A percentile compares a stretch with the other conserved stretches of the same genome.
These are phyloP conservation scores for Galerucella pusilla DNA, from an alignment of 2,888 invertebrate species.

Conservation along the genomic window DNA sequence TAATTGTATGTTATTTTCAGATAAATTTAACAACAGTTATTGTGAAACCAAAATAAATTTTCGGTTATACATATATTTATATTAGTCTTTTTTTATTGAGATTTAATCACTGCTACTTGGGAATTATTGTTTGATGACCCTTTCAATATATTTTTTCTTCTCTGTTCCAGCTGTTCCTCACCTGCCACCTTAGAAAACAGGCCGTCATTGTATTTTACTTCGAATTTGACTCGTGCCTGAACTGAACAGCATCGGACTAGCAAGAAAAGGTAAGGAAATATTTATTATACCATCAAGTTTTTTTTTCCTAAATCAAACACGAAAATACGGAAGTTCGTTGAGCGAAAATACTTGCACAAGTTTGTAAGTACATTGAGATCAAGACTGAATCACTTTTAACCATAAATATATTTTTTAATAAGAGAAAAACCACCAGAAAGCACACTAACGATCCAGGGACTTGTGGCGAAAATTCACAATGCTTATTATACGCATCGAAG, in stretches of 20 bases:
- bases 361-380: no score
- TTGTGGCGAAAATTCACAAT: no score
- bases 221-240: slow-evolving; percentile 42
- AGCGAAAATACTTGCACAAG: no score
- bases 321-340: no score
- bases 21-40: not conserved
- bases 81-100: slow-evolving; percentile 17
- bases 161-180: slow-evolving; percentile 43
- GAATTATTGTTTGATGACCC: slow-evolving; percentile 30
- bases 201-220: slow-evolving; percentile 40
- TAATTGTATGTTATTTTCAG: slow-evolving; percentile 3
- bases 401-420: no score
- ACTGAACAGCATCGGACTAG: slow-evolving; percentile 28
- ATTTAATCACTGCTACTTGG: slow-evolving; percentile 24
- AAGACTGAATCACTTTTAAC: no score
- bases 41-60: slow-evolving; percentile 1
- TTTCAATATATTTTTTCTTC: slow-evolving; percentile 23
- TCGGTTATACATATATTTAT: not conserved
- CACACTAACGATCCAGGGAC: no score
- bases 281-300: not conserved
- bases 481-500: no score
- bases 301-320: no score
- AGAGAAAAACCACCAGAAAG: no score
- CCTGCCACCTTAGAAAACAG: slow-evolving; percentile 43
- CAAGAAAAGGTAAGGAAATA: not conserved